Evolutionary conservation across 2,888 invertebrate genomes (phyloP).

Genomic region (Brenthis daphne): DNA sequence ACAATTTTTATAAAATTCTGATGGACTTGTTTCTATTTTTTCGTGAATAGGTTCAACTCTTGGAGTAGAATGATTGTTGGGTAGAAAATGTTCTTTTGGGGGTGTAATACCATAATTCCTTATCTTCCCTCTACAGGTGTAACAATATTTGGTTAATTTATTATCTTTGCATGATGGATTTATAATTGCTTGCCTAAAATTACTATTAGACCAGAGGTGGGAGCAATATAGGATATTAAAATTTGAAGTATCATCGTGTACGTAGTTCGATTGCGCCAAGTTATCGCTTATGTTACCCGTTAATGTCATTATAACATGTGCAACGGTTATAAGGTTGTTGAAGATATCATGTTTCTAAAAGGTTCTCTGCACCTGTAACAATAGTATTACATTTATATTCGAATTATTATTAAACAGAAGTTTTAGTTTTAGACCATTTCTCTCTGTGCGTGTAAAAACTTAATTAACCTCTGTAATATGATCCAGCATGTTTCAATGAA

Average conservation of each 20-base stretch:
- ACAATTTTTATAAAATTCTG: slow-evolving; percentile 46
- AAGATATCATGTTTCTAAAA: slow-evolving; percentile 40
- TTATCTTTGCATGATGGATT: slow-evolving; percentile 55
- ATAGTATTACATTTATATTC: not conserved
- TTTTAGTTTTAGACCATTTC: no score
- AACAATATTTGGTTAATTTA: slow-evolving; percentile 66
- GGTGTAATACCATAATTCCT: slow-evolving; percentile 71
- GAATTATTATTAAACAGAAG: no score
- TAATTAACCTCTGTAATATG: slow-evolving; percentile 32
- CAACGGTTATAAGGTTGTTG: slow-evolving; percentile 6
- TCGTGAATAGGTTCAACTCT: slow-evolving; percentile 47
- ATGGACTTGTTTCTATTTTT: slow-evolving; percentile 41
- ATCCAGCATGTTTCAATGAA: slow-evolving; percentile 36
- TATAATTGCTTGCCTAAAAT: slow-evolving; percentile 61
- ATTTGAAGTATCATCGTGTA: slow-evolving; percentile 56
- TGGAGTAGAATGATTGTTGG: slow-evolving; percentile 71
- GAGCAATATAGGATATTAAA: slow-evolving; percentile 71
- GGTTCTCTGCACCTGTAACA: slow-evolving; percentile 47
- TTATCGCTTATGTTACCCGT: slow-evolving; percentile 55
- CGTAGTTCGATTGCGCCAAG: slow-evolving; percentile 48
- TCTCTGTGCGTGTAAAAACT: slow-evolving; percentile 6
- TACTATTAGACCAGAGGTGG: slow-evolving; percentile 69
- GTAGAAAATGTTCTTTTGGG: slow-evolving; percentile 57
- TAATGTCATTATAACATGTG: slow-evolving; percentile 59
- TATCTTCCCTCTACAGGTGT: slow-evolving; percentile 72